Conservation (phyloP, 2,888 invertebrate species). For the Pandemis cinnamomeana region DNA sequence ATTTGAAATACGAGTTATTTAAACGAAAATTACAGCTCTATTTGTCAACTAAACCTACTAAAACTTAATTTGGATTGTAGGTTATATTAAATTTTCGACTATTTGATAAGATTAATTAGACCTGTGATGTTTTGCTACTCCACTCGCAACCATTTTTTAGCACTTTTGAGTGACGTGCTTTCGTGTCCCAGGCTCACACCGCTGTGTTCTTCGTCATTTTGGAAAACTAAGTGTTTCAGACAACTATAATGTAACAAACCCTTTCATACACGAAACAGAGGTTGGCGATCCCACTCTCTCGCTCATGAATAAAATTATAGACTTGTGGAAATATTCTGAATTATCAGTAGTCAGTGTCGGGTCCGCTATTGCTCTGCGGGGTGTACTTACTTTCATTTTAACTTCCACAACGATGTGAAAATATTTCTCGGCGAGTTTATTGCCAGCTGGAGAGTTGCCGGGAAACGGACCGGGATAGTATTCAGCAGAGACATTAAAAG, state of each 20-base stretch:
- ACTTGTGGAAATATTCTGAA: constrained; percentile 73
- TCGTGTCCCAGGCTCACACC: too few relatives aligned
- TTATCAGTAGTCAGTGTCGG: constrained; percentile 69
- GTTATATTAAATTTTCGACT: too few relatives aligned
- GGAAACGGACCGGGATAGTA: constrained; percentile 59
- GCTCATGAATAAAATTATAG: constrained; percentile 79
- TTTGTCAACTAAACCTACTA: too few relatives aligned
- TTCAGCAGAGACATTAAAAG: constrained; percentile 54
- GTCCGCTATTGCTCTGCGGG: constrained; percentile 74
- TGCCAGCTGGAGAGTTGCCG: constrained; percentile 73
- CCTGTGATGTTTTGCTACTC: too few relatives aligned
- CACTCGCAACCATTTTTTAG: too few relatives aligned
- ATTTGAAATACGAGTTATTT: too few relatives aligned
- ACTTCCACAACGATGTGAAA: constrained; percentile 83
- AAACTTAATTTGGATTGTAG: too few relatives aligned
- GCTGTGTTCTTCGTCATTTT: not conserved
- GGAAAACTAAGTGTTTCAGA: not conserved
- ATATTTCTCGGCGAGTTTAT: constrained; percentile 81
- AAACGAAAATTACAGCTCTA: too few relatives aligned
- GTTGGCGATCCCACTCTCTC: constrained; percentile 13
- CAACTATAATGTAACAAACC: constrained; percentile 4
- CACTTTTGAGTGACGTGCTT: too few relatives aligned
- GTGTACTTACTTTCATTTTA: constrained; percentile 82
- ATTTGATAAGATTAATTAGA: too few relatives aligned
- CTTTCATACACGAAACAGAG: constrained; percentile 18